Conservation (phyloP, 2,888 invertebrate genomes). For the Julus scanicus region DNA sequence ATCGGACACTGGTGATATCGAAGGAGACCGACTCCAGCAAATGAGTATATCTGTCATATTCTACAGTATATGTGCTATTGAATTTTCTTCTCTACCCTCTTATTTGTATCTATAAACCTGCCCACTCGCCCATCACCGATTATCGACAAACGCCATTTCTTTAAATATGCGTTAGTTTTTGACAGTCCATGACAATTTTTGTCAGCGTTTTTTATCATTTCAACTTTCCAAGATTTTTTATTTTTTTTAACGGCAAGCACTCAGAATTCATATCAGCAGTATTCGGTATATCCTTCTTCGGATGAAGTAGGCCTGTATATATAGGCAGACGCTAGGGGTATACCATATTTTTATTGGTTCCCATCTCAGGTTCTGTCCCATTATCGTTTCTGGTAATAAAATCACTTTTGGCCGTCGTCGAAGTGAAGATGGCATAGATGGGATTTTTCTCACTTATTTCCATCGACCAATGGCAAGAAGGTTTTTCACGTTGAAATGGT, state of each 20-base stretch:
- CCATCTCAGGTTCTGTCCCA: slow-evolving; percentile 48
- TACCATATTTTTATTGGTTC: slow-evolving; percentile 45
- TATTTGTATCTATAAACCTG: slow-evolving; percentile 3
- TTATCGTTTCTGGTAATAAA: slow-evolving; percentile 52
- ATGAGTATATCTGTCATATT: not conserved
- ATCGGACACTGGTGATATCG: not conserved
- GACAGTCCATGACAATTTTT: slow-evolving; percentile 40
- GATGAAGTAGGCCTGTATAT: not conserved
- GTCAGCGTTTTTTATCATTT: slow-evolving; percentile 36
- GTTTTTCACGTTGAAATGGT: slow-evolving; percentile 29
- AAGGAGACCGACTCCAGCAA: not conserved
- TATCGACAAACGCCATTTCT: not conserved
- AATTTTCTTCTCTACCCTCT: not conserved
- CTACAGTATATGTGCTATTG: not conserved
- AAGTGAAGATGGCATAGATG: slow-evolving; percentile 49
- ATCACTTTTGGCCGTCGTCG: slow-evolving; percentile 50
- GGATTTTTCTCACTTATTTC: slow-evolving; percentile 50
- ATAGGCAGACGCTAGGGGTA: slow-evolving; percentile 17
- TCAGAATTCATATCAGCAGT: slow-evolving; percentile 45
- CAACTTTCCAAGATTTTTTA: not conserved
- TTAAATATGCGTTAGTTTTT: slow-evolving; percentile 40
- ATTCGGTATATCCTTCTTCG: slow-evolving; percentile 4
- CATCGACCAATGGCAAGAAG: slow-evolving; percentile 43
- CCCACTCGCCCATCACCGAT: not conserved
- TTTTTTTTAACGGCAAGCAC: slow-evolving; percentile 22